These are phyloP conservation scores for Saguinus midas DNA, from an alignment of 2,113 vertebrate genomes.

Conservation along the genomic window DNA sequence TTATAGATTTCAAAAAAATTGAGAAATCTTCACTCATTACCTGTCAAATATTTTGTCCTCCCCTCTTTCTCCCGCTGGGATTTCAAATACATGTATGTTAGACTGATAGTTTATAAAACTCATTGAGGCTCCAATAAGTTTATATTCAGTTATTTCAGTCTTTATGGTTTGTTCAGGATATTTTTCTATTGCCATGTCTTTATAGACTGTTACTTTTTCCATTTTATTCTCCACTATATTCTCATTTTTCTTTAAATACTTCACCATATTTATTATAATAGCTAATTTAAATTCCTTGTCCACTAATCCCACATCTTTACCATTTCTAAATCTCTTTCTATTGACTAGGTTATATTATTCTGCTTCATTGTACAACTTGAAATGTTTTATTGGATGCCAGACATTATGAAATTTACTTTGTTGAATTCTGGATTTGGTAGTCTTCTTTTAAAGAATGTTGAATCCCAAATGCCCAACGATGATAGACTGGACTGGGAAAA, in stretches of 20 bases:
- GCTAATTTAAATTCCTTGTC: background rate
- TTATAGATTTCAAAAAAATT: too few relatives aligned
- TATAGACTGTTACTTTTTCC: background rate
- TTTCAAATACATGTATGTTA: background rate
- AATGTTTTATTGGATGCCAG: background rate
- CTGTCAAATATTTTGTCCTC: background rate
- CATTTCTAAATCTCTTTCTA: background rate
- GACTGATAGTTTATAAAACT: background rate
- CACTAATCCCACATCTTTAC: background rate
- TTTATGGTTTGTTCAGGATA: background rate
- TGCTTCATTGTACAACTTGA: background rate
- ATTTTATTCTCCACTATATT: background rate
- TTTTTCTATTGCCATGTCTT: background rate
- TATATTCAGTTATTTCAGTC: background rate
- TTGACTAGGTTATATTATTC: background rate
- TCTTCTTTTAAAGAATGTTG: background rate
- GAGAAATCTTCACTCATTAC: background rate
- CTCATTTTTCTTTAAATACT: background rate
- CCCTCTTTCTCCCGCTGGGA: background rate
- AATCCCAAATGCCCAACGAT: too few relatives aligned
- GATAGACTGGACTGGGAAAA: too few relatives aligned
- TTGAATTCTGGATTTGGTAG: background rate
- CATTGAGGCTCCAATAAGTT: background rate
- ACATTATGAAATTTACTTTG: background rate
- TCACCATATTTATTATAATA: background rate